Evolutionary conservation across 2,797 vertebrate genomes (phyloP).

Genomic region (Falco rusticolus): DNA sequence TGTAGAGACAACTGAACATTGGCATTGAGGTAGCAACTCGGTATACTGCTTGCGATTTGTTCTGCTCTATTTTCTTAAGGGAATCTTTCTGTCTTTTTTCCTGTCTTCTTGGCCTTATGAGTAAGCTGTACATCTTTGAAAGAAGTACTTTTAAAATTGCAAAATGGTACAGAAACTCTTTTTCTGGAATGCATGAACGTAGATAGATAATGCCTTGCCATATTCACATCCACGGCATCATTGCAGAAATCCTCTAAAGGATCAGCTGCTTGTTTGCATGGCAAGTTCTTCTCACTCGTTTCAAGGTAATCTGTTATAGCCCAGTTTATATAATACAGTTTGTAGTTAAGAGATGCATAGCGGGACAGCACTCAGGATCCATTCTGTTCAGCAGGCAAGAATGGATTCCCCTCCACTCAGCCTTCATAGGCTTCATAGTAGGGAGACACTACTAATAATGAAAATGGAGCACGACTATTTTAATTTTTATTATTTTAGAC

Average conservation of each 20-base stretch:
- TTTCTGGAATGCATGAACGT: not conserved
- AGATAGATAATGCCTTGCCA: not conserved
- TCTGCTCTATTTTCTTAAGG: not conserved
- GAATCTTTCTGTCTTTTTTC: not conserved
- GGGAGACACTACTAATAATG: not conserved
- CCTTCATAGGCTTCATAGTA: not conserved
- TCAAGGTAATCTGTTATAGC: not conserved
- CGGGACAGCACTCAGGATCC: not conserved
- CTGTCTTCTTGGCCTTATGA: not conserved
- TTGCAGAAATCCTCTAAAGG: not conserved
- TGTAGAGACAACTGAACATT: not conserved
- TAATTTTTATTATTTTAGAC: not conserved
- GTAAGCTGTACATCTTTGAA: not conserved
- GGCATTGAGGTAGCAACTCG: not conserved
- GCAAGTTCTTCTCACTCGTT: not conserved
- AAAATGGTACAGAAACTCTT: not conserved
- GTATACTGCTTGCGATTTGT: not conserved
- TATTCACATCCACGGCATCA: not conserved
- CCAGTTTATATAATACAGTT: not conserved
- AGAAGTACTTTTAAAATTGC: not conserved
- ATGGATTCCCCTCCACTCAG: not conserved
- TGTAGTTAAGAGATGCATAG: not conserved
- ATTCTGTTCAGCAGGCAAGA: not conserved
- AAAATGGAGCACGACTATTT: not conserved
- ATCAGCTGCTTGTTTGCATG: not conserved